A percentile compares a stretch with the other conserved stretches of the same genome.
phyloP scores from a whole-genome alignment of 2,797 vertebrate genomes.

The Sphaeramia orbicularis region DNA sequence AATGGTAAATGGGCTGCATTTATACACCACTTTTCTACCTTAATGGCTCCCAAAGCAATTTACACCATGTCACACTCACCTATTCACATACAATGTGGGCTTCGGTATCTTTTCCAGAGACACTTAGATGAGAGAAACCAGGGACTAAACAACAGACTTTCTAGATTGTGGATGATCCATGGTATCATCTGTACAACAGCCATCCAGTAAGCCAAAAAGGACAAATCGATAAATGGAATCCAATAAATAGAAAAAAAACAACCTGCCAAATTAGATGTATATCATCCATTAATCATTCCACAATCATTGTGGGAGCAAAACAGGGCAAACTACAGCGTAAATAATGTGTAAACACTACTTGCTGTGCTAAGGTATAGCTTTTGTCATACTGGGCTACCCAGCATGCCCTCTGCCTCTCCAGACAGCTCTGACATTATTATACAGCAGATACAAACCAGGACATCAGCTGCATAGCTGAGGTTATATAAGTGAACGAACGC shows the following conservation, averaged over 20 bases:
- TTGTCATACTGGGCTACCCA: constrained; percentile 74
- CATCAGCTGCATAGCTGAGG: constrained; percentile 71
- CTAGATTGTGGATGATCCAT: too few relatives aligned
- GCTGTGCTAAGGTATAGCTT: constrained; percentile 58
- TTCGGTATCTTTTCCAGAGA: too few relatives aligned
- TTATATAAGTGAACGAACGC: constrained; percentile 80
- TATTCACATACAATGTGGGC: too few relatives aligned
- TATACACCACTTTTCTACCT: too few relatives aligned
- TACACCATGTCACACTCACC: too few relatives aligned
- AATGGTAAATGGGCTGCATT: too few relatives aligned
- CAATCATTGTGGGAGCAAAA: not conserved
- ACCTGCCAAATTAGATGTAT: too few relatives aligned
- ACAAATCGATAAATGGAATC: constrained; percentile 1
- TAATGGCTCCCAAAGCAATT: too few relatives aligned
- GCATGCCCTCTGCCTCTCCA: constrained; percentile 74
- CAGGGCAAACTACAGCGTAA: constrained; percentile 13
- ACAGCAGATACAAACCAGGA: constrained; percentile 72
- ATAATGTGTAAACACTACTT: constrained; percentile 26
- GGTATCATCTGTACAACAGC: too few relatives aligned
- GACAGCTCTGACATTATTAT: constrained; percentile 79
- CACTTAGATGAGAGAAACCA: too few relatives aligned
- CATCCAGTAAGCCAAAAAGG: too few relatives aligned
- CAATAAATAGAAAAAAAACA: constrained; percentile 2
- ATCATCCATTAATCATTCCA: not conserved
- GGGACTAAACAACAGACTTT: too few relatives aligned